Base-by-base conservation (phyloP, 2,113 vertebrate genomes). In the Aspidoscelis tigris region DNA sequence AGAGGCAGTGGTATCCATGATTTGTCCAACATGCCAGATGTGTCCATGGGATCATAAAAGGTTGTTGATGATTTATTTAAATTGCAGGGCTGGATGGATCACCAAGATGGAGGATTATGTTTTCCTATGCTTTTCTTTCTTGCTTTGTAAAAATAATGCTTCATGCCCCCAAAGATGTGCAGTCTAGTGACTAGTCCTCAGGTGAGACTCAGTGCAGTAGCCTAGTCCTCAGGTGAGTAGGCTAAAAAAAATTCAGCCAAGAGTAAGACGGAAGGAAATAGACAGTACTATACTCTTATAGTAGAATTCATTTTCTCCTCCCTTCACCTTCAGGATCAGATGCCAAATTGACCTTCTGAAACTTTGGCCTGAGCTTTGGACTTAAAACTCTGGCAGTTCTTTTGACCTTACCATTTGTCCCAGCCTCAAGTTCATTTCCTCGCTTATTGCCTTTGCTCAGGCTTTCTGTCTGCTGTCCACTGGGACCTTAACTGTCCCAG, bases 351-450 rank as follows among this genome's bases (percentile, higher is more conserved):
- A 4, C 69, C 80, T 61, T 24, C 64, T 83, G 61, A 66, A 86
- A 78, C 41, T 55, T 53, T 11, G n/a, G 87, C 66, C 80, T 88
- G 84, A 86, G 87, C 76, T 75, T 81, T 88, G 5, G 0, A 83
- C 86, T 86, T 58, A 82, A 68, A 74, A 69, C 81, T 79, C 81
- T 82, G 1, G 20, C 58, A 0, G 85, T 80, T 86, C 73, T 68
- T 84, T 39, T 68, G 43, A 64, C 39, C 16, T 41, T 26, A 20
- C 41, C 2, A 3, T 64, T 80, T 39, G 64, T 0, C 53, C 86
- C n/a, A 26, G 74, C 76, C 82, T 80, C 78, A 73, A 22, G 78
- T 24, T 12, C 65, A 18, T 9, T 83, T 66, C 47, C 68, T 82
- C 81, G 58, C 81, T 65, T 50, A 50, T 50, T 82, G 41, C 53